Conservation (phyloP, 2,797 vertebrate genomes). For the Mormyrus hasselquistii region DNA sequence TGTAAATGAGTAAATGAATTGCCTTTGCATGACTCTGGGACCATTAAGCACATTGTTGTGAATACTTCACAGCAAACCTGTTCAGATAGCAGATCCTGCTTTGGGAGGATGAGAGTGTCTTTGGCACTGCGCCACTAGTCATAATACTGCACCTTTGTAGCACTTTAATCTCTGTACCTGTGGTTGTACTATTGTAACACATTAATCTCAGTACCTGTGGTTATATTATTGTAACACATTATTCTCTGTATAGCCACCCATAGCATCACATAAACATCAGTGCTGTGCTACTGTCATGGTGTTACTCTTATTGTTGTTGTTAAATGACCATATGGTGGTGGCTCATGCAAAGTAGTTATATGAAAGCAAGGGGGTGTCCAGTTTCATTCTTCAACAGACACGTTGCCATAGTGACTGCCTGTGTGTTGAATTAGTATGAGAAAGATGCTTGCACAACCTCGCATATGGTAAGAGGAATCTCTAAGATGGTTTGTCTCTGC, state of each 20-base stretch:
- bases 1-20: background rate
- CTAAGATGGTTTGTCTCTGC: background rate
- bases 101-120: background rate
- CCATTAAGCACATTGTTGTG: background rate
- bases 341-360: background rate
- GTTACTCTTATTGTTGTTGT: background rate
- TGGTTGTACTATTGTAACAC: background rate
- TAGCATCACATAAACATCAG: background rate
- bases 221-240: background rate
- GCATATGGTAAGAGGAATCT: background rate
- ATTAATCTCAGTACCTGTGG: background rate
- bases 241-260: background rate
- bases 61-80: background rate
- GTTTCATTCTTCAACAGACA: conserved; percentile 54
- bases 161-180: background rate
- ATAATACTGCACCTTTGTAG: background rate
- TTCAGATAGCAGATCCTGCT: background rate
- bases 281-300: background rate
- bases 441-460: conserved; percentile 25
- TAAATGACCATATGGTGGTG: background rate
- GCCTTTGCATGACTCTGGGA: background rate
- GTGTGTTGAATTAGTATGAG: conserved; percentile 61
- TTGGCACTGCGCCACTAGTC: background rate
- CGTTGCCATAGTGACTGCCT: conserved; percentile 70
- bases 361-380: conserved; percentile 44